phyloP scores from a whole-genome alignment of 2,797 vertebrate genomes.

The Danio jaintianensis region DNA sequence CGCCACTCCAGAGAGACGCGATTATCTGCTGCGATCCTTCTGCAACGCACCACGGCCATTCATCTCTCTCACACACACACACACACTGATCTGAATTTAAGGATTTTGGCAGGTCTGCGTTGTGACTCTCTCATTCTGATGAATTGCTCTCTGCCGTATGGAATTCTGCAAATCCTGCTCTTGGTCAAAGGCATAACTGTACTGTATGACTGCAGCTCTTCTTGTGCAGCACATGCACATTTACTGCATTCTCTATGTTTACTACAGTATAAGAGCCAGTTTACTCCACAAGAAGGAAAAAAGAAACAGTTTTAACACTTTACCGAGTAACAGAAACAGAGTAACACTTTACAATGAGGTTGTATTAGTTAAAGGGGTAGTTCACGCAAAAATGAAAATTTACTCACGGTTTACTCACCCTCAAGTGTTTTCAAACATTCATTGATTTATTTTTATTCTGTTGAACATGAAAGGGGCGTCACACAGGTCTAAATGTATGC shows the following conservation, averaged over 20 bases:
- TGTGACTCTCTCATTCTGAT: constrained; percentile 65
- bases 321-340: too few species aligned
- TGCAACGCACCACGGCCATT: constrained; percentile 77
- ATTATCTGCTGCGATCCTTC: constrained; percentile 83
- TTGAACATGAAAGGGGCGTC: too few species aligned
- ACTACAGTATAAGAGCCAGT: too few species aligned
- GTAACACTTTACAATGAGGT: too few species aligned
- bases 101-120: constrained; percentile 74
- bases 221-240: background rate
- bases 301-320: too few species aligned
- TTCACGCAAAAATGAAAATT: too few species aligned
- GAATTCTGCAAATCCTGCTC: constrained; percentile 72
- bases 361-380: too few species aligned
- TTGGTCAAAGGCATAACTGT: constrained; percentile 73
- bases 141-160: constrained; percentile 57
- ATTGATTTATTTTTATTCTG: too few species aligned
- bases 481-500: too few species aligned
- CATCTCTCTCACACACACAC: constrained; percentile 74
- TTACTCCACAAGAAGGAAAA: too few species aligned
- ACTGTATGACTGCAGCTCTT: constrained; percentile 55
- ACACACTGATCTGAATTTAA: constrained; percentile 67
- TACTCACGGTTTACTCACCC: too few species aligned
- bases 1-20: constrained; percentile 70
- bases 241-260: background rate
- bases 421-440: too few species aligned